Conservation (phyloP, 2,888 invertebrate genomes). For the Colostygia pectinataria region DNA sequence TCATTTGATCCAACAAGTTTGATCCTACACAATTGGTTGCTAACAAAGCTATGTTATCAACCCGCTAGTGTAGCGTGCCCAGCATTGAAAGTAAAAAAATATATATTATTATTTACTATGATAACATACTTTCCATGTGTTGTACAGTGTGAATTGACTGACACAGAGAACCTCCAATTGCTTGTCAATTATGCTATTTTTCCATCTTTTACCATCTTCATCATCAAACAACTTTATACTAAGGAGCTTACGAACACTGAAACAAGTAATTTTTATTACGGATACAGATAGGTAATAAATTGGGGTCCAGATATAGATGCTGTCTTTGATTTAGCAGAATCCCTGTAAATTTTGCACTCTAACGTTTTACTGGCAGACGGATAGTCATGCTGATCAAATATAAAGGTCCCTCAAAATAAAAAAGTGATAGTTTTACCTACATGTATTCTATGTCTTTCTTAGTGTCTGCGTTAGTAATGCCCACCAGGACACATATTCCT, state of each 20-base stretch:
- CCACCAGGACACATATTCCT: conserved; percentile 94
- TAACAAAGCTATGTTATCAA: no score
- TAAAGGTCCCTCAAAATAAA: neutral
- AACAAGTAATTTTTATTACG: neutral
- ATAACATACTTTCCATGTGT: conserved; percentile 86
- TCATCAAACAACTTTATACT: conserved; percentile 91
- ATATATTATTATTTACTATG: no score
- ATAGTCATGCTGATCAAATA: no score
- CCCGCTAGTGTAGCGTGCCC: no score
- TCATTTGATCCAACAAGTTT: no score
- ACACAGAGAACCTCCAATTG: conserved; percentile 88
- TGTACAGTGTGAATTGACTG: conserved; percentile 93
- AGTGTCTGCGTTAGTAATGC: conserved; percentile 90
- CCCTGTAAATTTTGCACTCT: no score
- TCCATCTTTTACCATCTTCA: conserved; percentile 89
- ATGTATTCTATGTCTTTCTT: conserved; percentile 92
- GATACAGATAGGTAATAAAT: no score
- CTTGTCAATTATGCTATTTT: conserved; percentile 88
- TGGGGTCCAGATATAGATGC: no score
- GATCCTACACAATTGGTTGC: no score
- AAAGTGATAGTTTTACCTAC: conserved; percentile 77
- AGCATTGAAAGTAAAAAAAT: no score
- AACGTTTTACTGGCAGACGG: no score
- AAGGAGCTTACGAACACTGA: conserved; percentile 90
- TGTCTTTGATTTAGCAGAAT: no score